Base-by-base conservation (phyloP, 30 jellyfish, hydroid and myxozoan genomes). In the Sanderia malayensis region DNA sequence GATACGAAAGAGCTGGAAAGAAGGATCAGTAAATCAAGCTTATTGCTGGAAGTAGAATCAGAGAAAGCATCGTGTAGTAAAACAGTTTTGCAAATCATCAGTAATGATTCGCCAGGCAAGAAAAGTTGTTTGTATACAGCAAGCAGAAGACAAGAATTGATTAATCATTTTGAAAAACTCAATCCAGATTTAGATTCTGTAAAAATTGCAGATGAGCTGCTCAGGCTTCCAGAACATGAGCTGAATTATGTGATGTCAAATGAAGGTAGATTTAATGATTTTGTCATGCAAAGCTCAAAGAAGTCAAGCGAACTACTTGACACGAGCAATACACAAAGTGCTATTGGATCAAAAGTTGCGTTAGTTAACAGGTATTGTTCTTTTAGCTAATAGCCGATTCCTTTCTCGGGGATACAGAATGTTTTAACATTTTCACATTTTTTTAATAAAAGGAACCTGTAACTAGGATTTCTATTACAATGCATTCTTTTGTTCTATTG, bases 181-280 rank as follows among this genome's bases (percentile, higher is more conserved):
- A 23, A 61, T 19, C 80, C 87, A 8, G 26, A 46, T 2, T 20
- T 76, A 2, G 79, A 76, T 52, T 61, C 87, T 6, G 26, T 3
- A 8, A 61, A 62, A 29, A 68, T 76, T 0, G 70, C 71, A 26
- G 73, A 61, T 76, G 87, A 76, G 27, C 61, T 76, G 3, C 79
- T 76, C 11, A 76, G 67, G 33, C 74, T 76, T 20, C 67, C 30
- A 20, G 87, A 76, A 26, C 44, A 46, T 18, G 87, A 76, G 58
- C 63, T 76, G 3, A 30, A 65, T 2, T 22, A 61, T 28, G 53
- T 76, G 20, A 17, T 76, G 15, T 76, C 87, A 23, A 32, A 52
- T 10, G 67, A 74, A 47, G 26, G 63, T 10, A 75, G 59, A 27
- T 63, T 76, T 4, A 65, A 62, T 22, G 20, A 29, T 44, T 76